Conservation (phyloP, 53 echinoderm and acorn worm species). For the Crossaster papposus region DNA sequence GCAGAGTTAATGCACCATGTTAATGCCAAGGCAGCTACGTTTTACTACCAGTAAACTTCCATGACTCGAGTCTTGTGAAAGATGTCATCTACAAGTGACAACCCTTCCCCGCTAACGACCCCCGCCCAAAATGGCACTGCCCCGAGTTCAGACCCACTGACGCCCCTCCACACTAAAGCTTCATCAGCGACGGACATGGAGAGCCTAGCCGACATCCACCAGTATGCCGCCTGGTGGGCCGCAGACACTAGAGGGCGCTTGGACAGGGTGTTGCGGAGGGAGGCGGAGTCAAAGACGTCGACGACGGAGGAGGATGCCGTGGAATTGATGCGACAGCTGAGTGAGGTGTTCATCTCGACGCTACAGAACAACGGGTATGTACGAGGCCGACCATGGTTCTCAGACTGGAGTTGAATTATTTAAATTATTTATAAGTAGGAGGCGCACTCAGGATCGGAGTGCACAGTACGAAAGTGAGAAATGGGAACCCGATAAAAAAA, state of each 20-base stretch:
- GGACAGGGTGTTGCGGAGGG: conserved; percentile 43
- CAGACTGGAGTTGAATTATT: too few species aligned
- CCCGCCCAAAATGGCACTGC: background rate
- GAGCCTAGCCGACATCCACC: conserved; percentile 24
- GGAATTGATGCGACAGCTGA: conserved; percentile 70
- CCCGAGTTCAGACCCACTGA: background rate
- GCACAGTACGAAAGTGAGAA: too few species aligned
- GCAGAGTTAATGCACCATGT: too few species aligned
- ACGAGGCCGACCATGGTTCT: background rate
- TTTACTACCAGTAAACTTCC: background rate
- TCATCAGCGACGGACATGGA: background rate
- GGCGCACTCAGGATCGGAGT: too few species aligned
- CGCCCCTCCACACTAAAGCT: conserved; percentile 50
- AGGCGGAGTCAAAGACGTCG: conserved; percentile 23
- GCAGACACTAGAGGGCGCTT: conserved; percentile 56
- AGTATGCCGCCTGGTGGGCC: conserved; percentile 26
- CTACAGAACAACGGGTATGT: conserved; percentile 87
- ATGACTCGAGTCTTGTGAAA: too few species aligned
- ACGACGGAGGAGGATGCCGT: conserved; percentile 52
- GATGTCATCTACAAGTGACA: conserved; percentile 21
- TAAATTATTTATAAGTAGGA: too few species aligned
- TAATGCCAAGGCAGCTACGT: background rate
- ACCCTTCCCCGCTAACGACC: background rate
- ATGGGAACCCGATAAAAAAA: too few species aligned
- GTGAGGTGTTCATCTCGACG: conserved; percentile 82